These are phyloP conservation scores for Acyrthosiphon pisum DNA, from an alignment of 1,140 invertebrate species.

Conservation along the genomic window DNA sequence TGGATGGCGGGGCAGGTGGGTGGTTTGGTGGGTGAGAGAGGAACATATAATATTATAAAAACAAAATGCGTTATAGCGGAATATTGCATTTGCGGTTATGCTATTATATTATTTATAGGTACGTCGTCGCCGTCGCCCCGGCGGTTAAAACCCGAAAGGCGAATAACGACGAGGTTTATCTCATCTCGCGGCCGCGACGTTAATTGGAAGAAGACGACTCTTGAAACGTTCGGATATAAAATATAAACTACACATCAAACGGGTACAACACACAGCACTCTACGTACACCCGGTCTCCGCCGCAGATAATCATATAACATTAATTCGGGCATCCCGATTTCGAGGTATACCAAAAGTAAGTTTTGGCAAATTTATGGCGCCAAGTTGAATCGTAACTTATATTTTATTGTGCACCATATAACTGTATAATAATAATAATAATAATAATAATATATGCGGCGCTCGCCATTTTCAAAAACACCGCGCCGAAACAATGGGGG, in stretches of 20 bases:
- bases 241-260: neutral
- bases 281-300: neutral
- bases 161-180: neutral
- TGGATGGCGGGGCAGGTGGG: too few species aligned
- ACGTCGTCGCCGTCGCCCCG: too few species aligned
- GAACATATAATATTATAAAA: neutral
- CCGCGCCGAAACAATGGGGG: slow-evolving; percentile 31
- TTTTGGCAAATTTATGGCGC: slow-evolving; percentile 49
- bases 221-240: neutral
- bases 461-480: slow-evolving; percentile 43
- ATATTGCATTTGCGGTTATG: neutral
- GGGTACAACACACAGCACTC: neutral
- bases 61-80: neutral
- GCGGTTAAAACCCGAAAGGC: neutral
- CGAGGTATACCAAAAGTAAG: slow-evolving; percentile 55
- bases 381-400: slow-evolving; percentile 56
- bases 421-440: neutral
- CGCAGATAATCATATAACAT: slow-evolving; percentile 40
- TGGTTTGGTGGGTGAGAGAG: too few species aligned
- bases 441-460: slow-evolving; percentile 28
- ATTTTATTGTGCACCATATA: slow-evolving; percentile 46
- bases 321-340: slow-evolving; percentile 14
- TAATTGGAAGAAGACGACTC: slow-evolving; percentile 18
- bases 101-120: neutral
- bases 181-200: neutral